Percentiles rank a stretch among this genome's conserved stretches.
phyloP scores from a whole-genome alignment of 1,140 invertebrate species.

The Hyles vespertilio region DNA sequence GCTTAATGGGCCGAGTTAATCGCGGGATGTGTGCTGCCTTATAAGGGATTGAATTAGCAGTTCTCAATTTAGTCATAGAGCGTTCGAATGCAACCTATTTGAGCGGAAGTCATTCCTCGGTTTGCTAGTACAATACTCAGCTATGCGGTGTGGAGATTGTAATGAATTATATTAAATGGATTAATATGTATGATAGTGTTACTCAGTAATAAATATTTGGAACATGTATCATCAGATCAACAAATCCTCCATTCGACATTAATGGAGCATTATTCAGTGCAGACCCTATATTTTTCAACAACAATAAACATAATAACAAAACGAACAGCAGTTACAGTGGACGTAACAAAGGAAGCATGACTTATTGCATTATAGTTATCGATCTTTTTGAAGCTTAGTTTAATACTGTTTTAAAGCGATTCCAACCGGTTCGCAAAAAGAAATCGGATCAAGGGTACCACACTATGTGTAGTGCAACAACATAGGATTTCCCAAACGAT shows the following conservation, averaged over 20 bases:
- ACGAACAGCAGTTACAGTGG: not conserved
- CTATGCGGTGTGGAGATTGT: no score
- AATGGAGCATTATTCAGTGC: slow-evolving; percentile 4
- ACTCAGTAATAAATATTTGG: no score
- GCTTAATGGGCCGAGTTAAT: slow-evolving; percentile 37
- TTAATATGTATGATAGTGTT: no score
- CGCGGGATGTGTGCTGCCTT: slow-evolving; percentile 23
- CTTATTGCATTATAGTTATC: slow-evolving; percentile 2
- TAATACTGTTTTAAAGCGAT: slow-evolving; percentile 2
- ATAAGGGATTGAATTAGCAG: slow-evolving; percentile 22
- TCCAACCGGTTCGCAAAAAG: slow-evolving; percentile 18
- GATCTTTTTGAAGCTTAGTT: slow-evolving; percentile 4
- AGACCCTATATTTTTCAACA: slow-evolving; percentile 3
- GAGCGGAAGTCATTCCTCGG: no score
- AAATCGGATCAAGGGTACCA: slow-evolving; percentile 36
- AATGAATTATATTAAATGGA: no score
- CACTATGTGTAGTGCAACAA: slow-evolving; percentile 9
- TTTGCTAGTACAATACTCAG: no score
- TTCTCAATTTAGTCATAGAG: not conserved
- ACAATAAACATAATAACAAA: slow-evolving; percentile 6
- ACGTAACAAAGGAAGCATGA: slow-evolving; percentile 7
- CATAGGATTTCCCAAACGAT: slow-evolving; percentile 27
- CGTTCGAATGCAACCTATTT: no score
- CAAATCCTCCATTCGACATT: slow-evolving; percentile 6
- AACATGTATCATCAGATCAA: not conserved